Conservation (phyloP, 2,797 vertebrate genomes). For the Passerculus sandwichensis region DNA sequence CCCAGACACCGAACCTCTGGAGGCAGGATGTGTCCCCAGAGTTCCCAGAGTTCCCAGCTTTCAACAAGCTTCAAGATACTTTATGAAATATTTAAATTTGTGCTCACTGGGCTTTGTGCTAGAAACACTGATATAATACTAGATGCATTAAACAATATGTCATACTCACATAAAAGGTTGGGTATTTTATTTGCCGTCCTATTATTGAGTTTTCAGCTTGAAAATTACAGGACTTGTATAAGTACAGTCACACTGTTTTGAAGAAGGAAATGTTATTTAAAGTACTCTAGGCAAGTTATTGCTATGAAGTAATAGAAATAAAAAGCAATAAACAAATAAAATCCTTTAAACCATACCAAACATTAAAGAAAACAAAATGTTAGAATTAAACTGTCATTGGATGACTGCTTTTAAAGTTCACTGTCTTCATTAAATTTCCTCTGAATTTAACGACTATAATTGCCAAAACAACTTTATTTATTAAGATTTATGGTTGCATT, state of each 20-base stretch:
- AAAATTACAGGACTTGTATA: background rate
- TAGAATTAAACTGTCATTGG: background rate
- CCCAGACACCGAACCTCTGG: background rate
- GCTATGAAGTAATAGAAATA: background rate
- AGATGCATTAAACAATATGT: background rate
- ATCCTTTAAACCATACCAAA: background rate
- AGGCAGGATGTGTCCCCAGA: background rate
- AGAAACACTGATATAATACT: background rate
- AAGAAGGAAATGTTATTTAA: background rate
- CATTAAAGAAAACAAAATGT: background rate
- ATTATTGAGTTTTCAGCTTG: constrained; percentile 8
- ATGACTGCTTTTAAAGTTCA: constrained; percentile 1
- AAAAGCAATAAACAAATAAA: background rate
- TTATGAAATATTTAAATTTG: background rate
- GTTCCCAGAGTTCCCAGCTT: background rate
- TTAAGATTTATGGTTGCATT: background rate
- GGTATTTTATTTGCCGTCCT: background rate
- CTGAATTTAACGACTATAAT: background rate
- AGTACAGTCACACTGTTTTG: background rate
- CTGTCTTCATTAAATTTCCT: background rate
- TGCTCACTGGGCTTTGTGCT: background rate
- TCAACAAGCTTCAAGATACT: background rate
- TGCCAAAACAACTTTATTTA: background rate
- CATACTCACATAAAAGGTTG: background rate
- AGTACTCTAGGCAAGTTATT: background rate